phyloP scores from a whole-genome alignment of 2,113 vertebrate species.

The Neodon shergylaensis region DNA sequence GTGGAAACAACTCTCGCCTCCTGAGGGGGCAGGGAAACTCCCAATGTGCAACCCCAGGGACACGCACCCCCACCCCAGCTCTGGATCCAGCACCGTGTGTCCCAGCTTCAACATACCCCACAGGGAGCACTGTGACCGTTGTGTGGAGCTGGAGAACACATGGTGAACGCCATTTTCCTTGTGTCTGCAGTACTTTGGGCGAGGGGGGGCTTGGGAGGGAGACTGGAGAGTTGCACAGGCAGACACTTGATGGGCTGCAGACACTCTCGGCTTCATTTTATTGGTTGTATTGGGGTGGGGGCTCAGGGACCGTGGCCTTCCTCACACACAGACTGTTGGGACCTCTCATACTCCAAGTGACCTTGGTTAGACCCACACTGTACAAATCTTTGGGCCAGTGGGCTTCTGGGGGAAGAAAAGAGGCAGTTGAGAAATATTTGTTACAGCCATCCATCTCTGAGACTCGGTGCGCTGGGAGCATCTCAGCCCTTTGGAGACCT shows the following conservation, averaged over 20 bases:
- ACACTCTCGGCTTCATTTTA: constrained; percentile 57
- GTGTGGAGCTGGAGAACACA: constrained; percentile 57
- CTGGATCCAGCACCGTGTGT: constrained; percentile 55
- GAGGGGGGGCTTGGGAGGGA: neutral
- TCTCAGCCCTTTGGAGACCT: neutral
- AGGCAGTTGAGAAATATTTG: neutral
- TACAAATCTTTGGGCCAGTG: constrained; percentile 68
- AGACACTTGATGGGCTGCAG: neutral
- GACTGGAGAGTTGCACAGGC: neutral
- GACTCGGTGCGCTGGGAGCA: neutral
- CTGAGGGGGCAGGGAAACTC: constrained; percentile 14
- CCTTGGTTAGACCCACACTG: constrained; percentile 72
- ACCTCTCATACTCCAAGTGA: neutral
- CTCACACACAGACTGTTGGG: neutral
- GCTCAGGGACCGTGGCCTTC: neutral
- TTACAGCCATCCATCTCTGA: neutral
- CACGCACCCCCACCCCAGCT: neutral
- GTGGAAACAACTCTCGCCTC: constrained; percentile 39
- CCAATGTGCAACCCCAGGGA: constrained; percentile 6
- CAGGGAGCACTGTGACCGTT: constrained; percentile 21
- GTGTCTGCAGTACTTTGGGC: constrained; percentile 63
- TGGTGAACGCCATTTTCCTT: constrained; percentile 33
- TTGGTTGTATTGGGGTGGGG: constrained; percentile 34
- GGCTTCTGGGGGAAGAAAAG: constrained; percentile 61
- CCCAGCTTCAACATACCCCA: neutral